A percentile compares a stretch with the other conserved stretches of the same genome.
Conservation (phyloP, 2,888 invertebrate species). For the Deilephila elpenor region DNA sequence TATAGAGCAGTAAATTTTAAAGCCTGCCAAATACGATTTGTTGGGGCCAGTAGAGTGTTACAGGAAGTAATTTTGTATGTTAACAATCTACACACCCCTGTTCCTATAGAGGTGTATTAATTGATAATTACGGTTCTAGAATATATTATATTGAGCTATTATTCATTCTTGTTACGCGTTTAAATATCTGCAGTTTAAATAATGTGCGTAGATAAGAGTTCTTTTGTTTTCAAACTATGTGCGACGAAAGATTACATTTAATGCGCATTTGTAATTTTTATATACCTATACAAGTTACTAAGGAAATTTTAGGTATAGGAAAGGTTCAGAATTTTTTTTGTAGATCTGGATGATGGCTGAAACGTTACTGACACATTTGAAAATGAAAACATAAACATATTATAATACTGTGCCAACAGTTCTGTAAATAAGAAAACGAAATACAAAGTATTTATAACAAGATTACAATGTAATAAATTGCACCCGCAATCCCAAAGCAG, state of each 20-base stretch:
- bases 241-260: background rate
- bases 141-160: constrained; percentile 19
- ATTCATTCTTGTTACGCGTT: constrained; percentile 8
- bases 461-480: too few relatives aligned
- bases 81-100: constrained; percentile 26
- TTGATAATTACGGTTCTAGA: constrained; percentile 24
- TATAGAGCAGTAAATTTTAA: constrained; percentile 30
- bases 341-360: too few relatives aligned
- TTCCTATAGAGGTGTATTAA: constrained; percentile 29
- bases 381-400: too few relatives aligned
- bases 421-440: too few relatives aligned
- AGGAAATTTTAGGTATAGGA: too few relatives aligned
- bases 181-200: background rate
- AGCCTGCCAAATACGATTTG: constrained; percentile 28
- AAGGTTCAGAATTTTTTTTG: too few relatives aligned
- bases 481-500: too few relatives aligned
- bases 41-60: constrained; percentile 31
- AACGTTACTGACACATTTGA: too few relatives aligned
- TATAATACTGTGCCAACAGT: too few relatives aligned
- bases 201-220: background rate
- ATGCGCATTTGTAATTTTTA: too few relatives aligned
- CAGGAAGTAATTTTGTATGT: constrained; percentile 32
- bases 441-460: too few relatives aligned
- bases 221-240: constrained; percentile 3
- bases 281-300: too few relatives aligned